Percentiles rank a stretch among this genome's conserved stretches.
Conservation (phyloP, 2,113 vertebrate genomes). For the Colinus virginianus region DNA sequence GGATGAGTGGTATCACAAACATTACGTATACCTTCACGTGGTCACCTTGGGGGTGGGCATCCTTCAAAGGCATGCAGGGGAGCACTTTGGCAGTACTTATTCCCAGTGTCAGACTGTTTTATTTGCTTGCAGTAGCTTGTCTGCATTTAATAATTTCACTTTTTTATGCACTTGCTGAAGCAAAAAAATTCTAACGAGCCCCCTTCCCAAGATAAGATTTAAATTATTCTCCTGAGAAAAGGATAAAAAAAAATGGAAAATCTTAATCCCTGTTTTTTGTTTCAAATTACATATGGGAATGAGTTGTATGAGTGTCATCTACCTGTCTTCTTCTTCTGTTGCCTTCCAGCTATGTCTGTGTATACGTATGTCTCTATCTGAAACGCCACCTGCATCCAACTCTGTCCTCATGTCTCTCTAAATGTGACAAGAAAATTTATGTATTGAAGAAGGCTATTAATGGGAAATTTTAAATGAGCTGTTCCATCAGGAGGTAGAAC, state of each 20-base stretch:
- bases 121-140: neutral
- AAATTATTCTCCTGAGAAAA: conserved; percentile 51
- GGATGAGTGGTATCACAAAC: neutral
- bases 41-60: fast-evolving
- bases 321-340: neutral
- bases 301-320: conserved; percentile 12
- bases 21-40: neutral
- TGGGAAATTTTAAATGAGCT: neutral
- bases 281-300: conserved; percentile 48
- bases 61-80: neutral
- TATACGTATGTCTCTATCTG: neutral
- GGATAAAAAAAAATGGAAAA: conserved; percentile 48
- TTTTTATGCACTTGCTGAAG: neutral
- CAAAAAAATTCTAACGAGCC: conserved; percentile 42
- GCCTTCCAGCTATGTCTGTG: conserved; percentile 32
- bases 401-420: neutral
- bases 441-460: conserved; percentile 13
- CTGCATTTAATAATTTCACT: neutral
- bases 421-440: neutral
- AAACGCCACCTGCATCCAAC: conserved; percentile 2
- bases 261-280: conserved; percentile 55
- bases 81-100: neutral
- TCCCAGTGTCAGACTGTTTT: neutral
- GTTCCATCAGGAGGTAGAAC: neutral
- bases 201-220: conserved; percentile 37